Evolutionary conservation across 1,140 invertebrate genomes (phyloP), one percentile per base, ranked within the genome.

Genomic region (Phymastichus coffea): DNA sequence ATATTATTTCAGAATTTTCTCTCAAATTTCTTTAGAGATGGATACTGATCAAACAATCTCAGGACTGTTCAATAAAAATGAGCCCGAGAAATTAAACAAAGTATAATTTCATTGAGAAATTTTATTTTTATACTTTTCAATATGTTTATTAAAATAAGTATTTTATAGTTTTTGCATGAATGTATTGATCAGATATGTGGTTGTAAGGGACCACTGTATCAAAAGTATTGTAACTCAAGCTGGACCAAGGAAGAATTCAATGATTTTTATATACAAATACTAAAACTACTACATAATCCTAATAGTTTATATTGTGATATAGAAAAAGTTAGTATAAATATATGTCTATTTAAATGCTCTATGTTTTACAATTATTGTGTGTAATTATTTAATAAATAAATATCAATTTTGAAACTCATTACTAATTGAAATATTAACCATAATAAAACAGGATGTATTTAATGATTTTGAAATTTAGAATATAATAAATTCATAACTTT

Each of bases 181-280:
- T 78, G 76, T n/a, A 65, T 69, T 8, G 70, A 76, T 41, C 74
- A 77, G 70, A 68, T 77, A 59, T 77, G 75, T 40, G 68, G 68
- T 4, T 63, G 61, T 28, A 63, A 64, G 22, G 68, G 70, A 23
- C 71, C 70, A 9, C 61, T 57, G 8, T 77, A 66, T 55, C 56
- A 66, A 25, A 63, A 70, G n/a, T 78, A 72, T 41, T 43, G 52
- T 3, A 73, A 64, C n/a, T 65, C 75, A n/a, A 63, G 69, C 22
- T 78, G 75, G 74, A 68, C 46, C 12, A 67, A 63, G 55, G 63
- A 68, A n/a, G 69, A 74, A 25, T 78, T 70, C 8, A 65, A 71
- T 20, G 63, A 44, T 10, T 62, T 67, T 4, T 66, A 69, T 41
- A 69, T 64, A 46, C 61, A 69, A 25, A 68, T 77, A 47, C 57